Percentiles rank a stretch among this genome's conserved stretches.
These are phyloP conservation scores for Platyscapa corneri DNA, from an alignment of 1,140 invertebrate species.

Conservation along the genomic window DNA sequence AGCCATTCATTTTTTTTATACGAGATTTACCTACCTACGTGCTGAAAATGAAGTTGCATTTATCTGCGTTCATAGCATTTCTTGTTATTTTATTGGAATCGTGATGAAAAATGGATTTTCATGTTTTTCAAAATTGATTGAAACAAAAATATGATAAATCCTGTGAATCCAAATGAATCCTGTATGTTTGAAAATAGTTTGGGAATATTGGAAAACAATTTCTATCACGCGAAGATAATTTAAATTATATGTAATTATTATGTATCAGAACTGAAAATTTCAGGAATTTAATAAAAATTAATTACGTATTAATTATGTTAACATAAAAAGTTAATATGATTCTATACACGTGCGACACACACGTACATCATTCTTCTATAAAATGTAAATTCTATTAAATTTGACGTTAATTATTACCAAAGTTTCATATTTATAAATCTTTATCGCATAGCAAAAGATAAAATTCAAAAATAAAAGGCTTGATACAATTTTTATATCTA, in stretches of 20 bases:
- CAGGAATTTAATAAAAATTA: background rate
- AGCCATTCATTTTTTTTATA: background rate
- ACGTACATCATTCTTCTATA: background rate
- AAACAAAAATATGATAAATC: too few relatives aligned
- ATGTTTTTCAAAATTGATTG: slow-evolving; percentile 12
- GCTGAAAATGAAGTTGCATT: background rate
- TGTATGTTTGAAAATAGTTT: background rate
- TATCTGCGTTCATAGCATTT: background rate
- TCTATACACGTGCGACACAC: background rate
- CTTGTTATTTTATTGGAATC: background rate
- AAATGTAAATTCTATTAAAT: too few relatives aligned
- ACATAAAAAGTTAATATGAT: too few relatives aligned
- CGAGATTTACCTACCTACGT: slow-evolving; percentile 6
- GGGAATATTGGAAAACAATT: background rate
- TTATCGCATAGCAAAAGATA: too few relatives aligned
- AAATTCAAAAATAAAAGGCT: background rate
- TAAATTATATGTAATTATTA: background rate
- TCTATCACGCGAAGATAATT: background rate
- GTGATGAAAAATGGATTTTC: background rate
- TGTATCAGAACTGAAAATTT: background rate
- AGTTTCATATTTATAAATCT: too few relatives aligned
- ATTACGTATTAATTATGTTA: too few relatives aligned
- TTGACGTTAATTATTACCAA: background rate
- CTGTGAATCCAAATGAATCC: too few relatives aligned
- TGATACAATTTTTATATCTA: background rate